Conservation (phyloP, 2,113 vertebrate genomes). For the Puffinus mauretanicus region DNA sequence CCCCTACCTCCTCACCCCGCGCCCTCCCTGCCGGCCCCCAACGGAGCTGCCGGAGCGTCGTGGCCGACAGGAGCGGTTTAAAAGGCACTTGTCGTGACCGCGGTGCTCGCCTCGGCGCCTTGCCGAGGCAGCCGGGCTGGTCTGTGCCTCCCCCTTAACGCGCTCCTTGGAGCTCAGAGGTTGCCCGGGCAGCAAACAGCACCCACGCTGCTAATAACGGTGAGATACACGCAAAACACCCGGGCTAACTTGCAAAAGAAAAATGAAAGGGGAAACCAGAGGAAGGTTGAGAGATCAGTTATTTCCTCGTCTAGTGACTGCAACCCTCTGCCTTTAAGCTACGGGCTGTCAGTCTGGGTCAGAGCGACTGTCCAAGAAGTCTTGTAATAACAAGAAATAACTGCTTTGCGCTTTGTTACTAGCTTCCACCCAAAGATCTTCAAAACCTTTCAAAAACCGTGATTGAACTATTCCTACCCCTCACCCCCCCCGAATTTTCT, state of each 20-base stretch:
- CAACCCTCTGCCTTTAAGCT: not conserved
- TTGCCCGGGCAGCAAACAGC: not conserved
- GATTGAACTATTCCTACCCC: fast-evolving
- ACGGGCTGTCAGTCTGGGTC: not conserved
- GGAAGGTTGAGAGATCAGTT: not conserved
- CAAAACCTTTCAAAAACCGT: not conserved
- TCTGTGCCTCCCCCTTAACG: not conserved
- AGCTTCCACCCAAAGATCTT: not conserved
- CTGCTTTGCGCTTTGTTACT: not conserved
- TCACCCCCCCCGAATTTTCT: fast-evolving
- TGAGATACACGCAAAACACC: fast-evolving
- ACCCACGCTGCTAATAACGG: not conserved
- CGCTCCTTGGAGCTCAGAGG: fast-evolving
- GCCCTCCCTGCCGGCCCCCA: not conserved
- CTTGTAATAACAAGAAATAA: not conserved
- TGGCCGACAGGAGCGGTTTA: not conserved
- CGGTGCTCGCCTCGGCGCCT: too few relatives aligned
- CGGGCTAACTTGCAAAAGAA: too few relatives aligned
- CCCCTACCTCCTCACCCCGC: not conserved
- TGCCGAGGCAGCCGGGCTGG: not conserved
- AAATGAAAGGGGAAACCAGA: not conserved
- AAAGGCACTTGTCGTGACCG: not conserved
- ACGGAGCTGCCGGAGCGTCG: not conserved
- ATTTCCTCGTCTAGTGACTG: not conserved
- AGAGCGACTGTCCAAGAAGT: not conserved